Evolutionary conservation across 1,140 invertebrate genomes (phyloP).

Genomic region (Drepana arcuata): DNA sequence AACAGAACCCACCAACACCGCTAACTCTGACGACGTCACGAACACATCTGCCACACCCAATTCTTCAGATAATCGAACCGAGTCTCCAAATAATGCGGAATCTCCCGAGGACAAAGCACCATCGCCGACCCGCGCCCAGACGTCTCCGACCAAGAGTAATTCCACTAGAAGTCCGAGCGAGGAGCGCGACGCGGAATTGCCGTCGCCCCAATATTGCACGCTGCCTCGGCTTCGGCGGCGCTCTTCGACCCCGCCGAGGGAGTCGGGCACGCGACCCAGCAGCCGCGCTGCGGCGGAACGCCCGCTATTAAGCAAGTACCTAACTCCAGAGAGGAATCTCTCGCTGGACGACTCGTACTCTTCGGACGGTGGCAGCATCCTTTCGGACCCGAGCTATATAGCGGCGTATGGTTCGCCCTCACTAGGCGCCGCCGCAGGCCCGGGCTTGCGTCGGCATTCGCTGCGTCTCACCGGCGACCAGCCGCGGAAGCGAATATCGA

Average conservation of each 20-base stretch:
- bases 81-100: neutral
- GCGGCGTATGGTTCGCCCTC: slow-evolving; percentile 37
- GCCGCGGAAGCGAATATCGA: slow-evolving; percentile 75
- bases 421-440: slow-evolving; percentile 13
- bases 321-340: slow-evolving; percentile 44
- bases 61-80: neutral
- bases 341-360: slow-evolving; percentile 47
- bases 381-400: slow-evolving; percentile 53
- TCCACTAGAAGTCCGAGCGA: neutral
- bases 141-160: too few relatives aligned
- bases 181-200: slow-evolving; percentile 1
- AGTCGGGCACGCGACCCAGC: slow-evolving; percentile 2
- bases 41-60: slow-evolving; percentile 1
- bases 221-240: slow-evolving; percentile 36
- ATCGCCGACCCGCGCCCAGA: slow-evolving; percentile 8
- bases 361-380: slow-evolving; percentile 40
- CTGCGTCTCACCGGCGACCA: slow-evolving; percentile 40
- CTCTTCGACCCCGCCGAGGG: slow-evolving; percentile 11
- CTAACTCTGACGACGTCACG: slow-evolving; percentile 3
- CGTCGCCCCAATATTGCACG: slow-evolving; percentile 31
- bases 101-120: slow-evolving; percentile 4
- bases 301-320: slow-evolving; percentile 73
- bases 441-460: slow-evolving; percentile 51
- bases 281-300: slow-evolving; percentile 59
- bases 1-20: slow-evolving; percentile 1